phyloP scores from a whole-genome alignment of 2,888 invertebrate species.

The Pecten maximus region DNA sequence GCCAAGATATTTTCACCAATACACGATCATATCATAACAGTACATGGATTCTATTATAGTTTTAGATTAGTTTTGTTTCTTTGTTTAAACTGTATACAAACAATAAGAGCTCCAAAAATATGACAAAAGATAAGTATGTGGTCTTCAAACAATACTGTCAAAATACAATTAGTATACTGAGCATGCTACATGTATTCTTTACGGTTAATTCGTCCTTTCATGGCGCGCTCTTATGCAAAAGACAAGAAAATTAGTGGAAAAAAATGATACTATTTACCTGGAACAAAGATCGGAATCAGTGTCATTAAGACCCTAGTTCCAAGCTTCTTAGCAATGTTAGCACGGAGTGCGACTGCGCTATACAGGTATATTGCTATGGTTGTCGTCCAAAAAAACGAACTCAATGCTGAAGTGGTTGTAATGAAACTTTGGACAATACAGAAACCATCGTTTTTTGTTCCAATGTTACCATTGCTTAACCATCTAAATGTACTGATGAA shows the following conservation, averaged over 20 bases:
- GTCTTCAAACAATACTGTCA: too few species aligned
- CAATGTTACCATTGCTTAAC: background rate
- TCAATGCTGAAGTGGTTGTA: background rate
- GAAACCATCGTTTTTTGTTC: background rate
- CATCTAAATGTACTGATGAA: background rate
- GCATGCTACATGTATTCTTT: too few species aligned
- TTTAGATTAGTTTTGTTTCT: too few species aligned
- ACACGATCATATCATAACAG: too few species aligned
- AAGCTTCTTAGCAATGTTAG: background rate
- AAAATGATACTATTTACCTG: background rate
- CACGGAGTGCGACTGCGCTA: background rate
- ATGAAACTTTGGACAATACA: background rate
- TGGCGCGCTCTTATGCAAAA: too few species aligned
- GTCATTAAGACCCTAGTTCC: background rate
- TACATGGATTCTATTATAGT: too few species aligned
- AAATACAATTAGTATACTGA: too few species aligned
- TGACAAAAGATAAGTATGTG: too few species aligned
- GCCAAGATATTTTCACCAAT: too few species aligned
- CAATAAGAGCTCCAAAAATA: too few species aligned
- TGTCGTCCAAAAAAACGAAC: slow-evolving; percentile 11
- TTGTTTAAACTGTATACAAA: too few species aligned
- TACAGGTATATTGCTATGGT: background rate
- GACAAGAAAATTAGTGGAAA: background rate
- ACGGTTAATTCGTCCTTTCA: too few species aligned
- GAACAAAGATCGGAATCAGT: background rate